A percentile compares a stretch with the other conserved stretches of the same genome.
phyloP scores from a whole-genome alignment of 2,888 invertebrate species.

The Agrochola lychnidis region DNA sequence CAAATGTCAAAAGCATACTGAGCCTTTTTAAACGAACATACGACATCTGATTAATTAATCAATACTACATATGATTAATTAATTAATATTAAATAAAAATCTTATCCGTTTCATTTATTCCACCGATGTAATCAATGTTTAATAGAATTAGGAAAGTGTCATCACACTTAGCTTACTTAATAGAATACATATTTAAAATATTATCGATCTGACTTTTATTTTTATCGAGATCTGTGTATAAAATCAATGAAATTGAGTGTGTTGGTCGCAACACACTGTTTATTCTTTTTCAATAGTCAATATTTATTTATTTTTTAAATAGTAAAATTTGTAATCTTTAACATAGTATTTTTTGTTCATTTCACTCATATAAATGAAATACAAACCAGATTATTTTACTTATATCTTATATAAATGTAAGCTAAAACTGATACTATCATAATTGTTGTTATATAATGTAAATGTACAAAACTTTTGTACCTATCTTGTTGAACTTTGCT shows the following conservation, averaged over 20 bases:
- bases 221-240: not conserved
- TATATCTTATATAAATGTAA: conserved; percentile 19
- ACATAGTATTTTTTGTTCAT: not conserved
- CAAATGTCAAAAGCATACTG: not conserved
- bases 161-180: conserved; percentile 8
- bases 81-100: not conserved
- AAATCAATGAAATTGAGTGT: not conserved
- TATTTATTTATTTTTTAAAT: not conserved
- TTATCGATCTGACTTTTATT: not conserved
- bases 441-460: conserved; percentile 59
- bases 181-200: not conserved
- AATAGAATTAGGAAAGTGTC: conserved; percentile 26
- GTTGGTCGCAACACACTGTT: not conserved
- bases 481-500: conserved; percentile 76
- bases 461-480: conserved; percentile 66
- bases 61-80: not conserved
- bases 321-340: not conserved
- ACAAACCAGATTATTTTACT: not conserved
- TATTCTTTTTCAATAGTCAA: not conserved
- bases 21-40: not conserved
- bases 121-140: conserved; percentile 55
- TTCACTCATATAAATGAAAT: not conserved
- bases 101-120: conserved; percentile 26
- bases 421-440: conserved; percentile 27
- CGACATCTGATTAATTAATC: conserved; percentile 20